Base-by-base conservation (phyloP, 2,113 vertebrate species). In the Sakesphorus luctuosus region DNA sequence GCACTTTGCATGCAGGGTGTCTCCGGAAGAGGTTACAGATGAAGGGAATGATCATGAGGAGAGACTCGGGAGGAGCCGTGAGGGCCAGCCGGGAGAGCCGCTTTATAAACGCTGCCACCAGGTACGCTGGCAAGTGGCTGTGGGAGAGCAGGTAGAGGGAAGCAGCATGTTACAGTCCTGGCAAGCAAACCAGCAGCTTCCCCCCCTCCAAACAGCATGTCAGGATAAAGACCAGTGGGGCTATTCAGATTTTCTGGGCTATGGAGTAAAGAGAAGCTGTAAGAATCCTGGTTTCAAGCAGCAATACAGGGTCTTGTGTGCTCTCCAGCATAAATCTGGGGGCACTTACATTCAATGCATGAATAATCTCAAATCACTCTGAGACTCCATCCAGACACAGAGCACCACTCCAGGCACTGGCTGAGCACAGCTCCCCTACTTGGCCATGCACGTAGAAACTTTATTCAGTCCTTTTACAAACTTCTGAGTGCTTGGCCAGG, bases 61-160 rank as follows among this genome's bases (percentile, higher is more conserved):
- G 98, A 33, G 98, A 98, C 59, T 99, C 98, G 0, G 99, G 98
- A 3, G 99, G 99, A 0, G 99, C 99, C 0, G 98, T 98, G 71
- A 99, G 98, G 3, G 99, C 98, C 96, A 99, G 96, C 5, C 99
- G 98, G 16, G 99, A 92, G 53, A 99, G 97, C 3, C 99, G 98
- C 95, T 99, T 99, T 87, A 98, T 98, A 28, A 99, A 99, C 0
- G 99, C 99, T 2, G 99, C 99, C 90, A 99, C 99, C 36, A 99
- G 96, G 93, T 99, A 99, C 0, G 98, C 98, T 0, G 99, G 99
- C 91, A 99, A 93, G 90, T 99, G 99, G 44, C 99, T 99, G 94
- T 17, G 15, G 88, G 82, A 61, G 44, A 78, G 17, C 74, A 81
- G 55, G 50, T 46, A 78, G 31, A 8, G 59, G 38, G 52, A 33